Evolutionary conservation across 2,113 vertebrate genomes (phyloP).

Genomic region (Clarias macrocephalus): DNA sequence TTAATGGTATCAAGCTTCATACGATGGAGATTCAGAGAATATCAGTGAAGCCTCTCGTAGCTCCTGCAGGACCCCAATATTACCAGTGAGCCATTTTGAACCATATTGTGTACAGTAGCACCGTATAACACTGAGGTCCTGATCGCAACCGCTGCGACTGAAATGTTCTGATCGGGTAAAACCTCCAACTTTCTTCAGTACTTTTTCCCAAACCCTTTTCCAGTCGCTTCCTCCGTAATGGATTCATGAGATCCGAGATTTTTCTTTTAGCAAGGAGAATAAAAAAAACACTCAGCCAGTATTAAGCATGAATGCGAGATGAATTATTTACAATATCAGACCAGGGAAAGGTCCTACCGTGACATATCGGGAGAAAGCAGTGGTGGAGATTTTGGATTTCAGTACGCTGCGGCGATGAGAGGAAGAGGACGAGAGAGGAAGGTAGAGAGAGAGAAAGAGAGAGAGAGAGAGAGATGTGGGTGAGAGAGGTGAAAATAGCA

Average conservation of each 20-base stretch:
- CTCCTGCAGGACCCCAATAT: background rate
- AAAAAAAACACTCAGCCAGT: slow-evolving; percentile 69
- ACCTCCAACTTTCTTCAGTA: background rate
- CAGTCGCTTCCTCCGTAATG: slow-evolving; percentile 9
- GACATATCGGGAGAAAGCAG: slow-evolving; percentile 49
- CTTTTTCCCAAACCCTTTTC: background rate
- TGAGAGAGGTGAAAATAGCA: slow-evolving; percentile 6
- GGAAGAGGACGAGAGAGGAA: too few relatives aligned
- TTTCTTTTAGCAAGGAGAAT: slow-evolving; percentile 59
- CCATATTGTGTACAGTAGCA: background rate
- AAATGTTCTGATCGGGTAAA: background rate
- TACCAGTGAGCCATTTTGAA: background rate
- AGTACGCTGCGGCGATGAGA: slow-evolving; percentile 37
- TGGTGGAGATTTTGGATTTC: slow-evolving; percentile 33
- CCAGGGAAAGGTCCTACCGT: slow-evolving; percentile 58
- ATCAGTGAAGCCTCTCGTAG: background rate
- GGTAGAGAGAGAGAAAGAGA: background rate
- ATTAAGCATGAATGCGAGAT: slow-evolving; percentile 60
- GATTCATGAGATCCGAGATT: slow-evolving; percentile 54
- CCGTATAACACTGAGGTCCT: background rate
- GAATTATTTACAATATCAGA: slow-evolving; percentile 68
- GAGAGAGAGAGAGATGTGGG: background rate
- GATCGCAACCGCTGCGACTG: background rate
- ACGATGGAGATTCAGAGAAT: slow-evolving; percentile 6
- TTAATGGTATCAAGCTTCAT: background rate